These are phyloP conservation scores for Toxostoma redivivum DNA, from an alignment of 2,113 vertebrate genomes.

Conservation along the genomic window DNA sequence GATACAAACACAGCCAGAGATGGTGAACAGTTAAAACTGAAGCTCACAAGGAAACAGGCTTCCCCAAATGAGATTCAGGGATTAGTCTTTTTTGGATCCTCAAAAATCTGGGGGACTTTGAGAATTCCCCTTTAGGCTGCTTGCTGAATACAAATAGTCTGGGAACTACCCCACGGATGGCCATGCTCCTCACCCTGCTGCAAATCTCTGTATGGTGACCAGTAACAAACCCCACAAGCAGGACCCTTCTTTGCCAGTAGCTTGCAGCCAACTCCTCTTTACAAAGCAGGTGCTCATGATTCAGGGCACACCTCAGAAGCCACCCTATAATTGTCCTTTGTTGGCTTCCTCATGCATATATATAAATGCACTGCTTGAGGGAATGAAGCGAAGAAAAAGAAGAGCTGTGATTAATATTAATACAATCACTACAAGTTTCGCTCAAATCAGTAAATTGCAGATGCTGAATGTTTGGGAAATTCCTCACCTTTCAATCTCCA, in stretches of 20 bases:
- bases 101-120: neutral
- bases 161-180: neutral
- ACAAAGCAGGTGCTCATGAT: neutral
- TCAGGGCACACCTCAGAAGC: neutral
- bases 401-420: constrained; percentile 6
- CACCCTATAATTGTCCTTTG: neutral
- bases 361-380: neutral
- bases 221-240: neutral
- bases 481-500: neutral
- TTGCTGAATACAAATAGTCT: neutral
- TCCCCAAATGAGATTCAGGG: neutral
- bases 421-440: neutral
- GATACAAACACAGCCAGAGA: neutral
- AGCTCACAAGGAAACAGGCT: neutral
- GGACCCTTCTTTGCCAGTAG: neutral
- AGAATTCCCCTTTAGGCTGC: neutral
- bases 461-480: neutral
- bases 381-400: neutral
- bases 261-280: neutral
- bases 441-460: constrained; percentile 15
- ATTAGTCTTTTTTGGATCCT: neutral
- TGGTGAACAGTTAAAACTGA: neutral
- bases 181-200: neutral
- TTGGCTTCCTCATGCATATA: neutral
- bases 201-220: neutral